These are phyloP conservation scores for Liolophura sinensis DNA, from an alignment of 1,140 invertebrate species.

Conservation along the genomic window DNA sequence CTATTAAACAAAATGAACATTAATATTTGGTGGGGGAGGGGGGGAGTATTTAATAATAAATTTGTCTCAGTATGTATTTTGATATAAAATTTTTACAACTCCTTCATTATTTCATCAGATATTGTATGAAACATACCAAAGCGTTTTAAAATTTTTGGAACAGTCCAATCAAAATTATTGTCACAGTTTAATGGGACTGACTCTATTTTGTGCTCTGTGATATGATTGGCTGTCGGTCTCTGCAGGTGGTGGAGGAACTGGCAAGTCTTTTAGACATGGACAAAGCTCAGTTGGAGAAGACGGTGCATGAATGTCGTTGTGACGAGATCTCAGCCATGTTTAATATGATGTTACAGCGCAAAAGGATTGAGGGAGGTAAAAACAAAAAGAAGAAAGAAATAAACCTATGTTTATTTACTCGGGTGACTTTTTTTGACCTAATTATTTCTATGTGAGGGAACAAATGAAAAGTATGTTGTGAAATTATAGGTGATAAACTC, in stretches of 20 bases:
- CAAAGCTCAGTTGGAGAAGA: constrained; percentile 46
- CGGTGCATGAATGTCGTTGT: constrained; percentile 53
- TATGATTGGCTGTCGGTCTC: neutral
- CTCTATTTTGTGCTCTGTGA: neutral
- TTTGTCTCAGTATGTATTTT: too few relatives aligned
- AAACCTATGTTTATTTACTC: too few relatives aligned
- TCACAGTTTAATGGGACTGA: too few relatives aligned
- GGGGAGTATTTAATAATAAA: too few relatives aligned
- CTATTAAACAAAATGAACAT: too few relatives aligned
- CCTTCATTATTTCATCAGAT: neutral
- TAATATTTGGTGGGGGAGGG: too few relatives aligned
- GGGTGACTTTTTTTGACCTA: too few relatives aligned
- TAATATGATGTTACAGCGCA: constrained; percentile 56
- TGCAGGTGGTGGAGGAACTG: constrained; percentile 48
- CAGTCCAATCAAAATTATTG: too few relatives aligned
- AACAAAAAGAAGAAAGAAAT: neutral
- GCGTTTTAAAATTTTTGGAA: neutral
- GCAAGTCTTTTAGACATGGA: constrained; percentile 43
- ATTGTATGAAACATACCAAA: neutral
- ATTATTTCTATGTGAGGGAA: too few relatives aligned
- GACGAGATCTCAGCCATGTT: constrained; percentile 59
- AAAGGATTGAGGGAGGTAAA: constrained; percentile 45
- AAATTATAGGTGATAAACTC: too few relatives aligned
- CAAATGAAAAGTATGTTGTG: too few relatives aligned
- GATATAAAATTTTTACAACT: too few relatives aligned